Percentiles rank a stretch among this genome's conserved stretches.
These are phyloP conservation scores for Diploscapter pachys DNA, from an alignment of 1,140 invertebrate genomes.

Conservation along the genomic window DNA sequence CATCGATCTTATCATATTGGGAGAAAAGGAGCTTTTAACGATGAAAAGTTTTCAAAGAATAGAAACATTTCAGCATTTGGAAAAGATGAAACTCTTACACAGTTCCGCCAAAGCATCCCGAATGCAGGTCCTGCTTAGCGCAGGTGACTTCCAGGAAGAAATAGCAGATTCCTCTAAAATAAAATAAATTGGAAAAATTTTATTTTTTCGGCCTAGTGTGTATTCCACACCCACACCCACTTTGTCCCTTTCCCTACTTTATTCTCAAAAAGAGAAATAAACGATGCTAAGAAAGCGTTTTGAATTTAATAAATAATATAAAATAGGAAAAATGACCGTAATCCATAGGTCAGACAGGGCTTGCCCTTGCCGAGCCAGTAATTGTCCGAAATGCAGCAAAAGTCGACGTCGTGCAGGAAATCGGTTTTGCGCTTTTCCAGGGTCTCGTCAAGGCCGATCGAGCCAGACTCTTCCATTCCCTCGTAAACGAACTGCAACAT, in stretches of 20 bases:
- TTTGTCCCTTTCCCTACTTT: too few species aligned
- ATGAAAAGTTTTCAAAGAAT: too few species aligned
- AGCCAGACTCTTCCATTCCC: conserved; percentile 97
- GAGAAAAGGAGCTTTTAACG: too few species aligned
- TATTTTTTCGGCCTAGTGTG: too few species aligned
- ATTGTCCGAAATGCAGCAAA: conserved; percentile 96
- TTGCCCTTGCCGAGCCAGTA: conserved; percentile 95
- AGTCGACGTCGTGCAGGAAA: conserved; percentile 77
- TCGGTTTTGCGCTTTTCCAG: conserved; percentile 71
- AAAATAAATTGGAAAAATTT: not conserved
- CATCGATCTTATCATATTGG: too few species aligned
- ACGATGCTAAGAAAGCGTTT: too few species aligned
- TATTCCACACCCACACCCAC: too few species aligned
- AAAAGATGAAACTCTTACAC: conserved; percentile 55
- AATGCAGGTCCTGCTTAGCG: conserved; percentile 86
- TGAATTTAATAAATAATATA: not conserved
- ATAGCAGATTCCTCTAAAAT: conserved; percentile 75
- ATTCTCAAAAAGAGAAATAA: too few species aligned
- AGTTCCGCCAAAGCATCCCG: conserved; percentile 87
- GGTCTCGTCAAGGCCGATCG: conserved; percentile 87
- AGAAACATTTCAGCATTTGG: not conserved
- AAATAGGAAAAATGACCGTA: conserved; percentile 65
- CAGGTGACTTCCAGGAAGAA: conserved; percentile 85
- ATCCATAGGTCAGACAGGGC: conserved; percentile 93
- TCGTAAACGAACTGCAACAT: conserved; percentile 80